Percentiles rank a stretch among this genome's conserved stretches.
Evolutionary conservation across 2,888 invertebrate species (phyloP).

Genomic region (Eristalis tenax): DNA sequence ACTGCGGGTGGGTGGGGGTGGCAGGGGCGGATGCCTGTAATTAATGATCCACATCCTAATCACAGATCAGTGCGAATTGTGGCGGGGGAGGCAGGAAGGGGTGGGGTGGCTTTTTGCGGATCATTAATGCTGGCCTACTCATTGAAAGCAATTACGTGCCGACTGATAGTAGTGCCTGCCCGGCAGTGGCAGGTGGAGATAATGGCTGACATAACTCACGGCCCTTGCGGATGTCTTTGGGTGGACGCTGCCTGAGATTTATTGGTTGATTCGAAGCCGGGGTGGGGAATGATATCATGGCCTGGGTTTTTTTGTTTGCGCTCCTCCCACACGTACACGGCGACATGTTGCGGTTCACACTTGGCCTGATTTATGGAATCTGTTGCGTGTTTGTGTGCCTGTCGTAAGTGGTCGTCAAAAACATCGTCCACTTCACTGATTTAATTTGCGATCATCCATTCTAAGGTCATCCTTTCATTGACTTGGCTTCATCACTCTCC

Average conservation of each 20-base stretch:
- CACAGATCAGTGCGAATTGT: slow-evolving; percentile 16
- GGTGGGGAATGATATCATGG: neutral
- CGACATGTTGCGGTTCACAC: neutral
- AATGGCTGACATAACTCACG: neutral
- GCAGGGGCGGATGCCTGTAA: neutral
- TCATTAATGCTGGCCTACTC: slow-evolving; percentile 19
- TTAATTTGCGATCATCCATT: too few relatives aligned
- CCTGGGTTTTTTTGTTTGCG: neutral
- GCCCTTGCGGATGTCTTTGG: neutral
- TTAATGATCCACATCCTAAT: slow-evolving; percentile 20
- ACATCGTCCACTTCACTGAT: too few relatives aligned
- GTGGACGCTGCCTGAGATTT: neutral
- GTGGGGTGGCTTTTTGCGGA: neutral
- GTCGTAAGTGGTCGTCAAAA: neutral
- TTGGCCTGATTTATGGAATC: neutral
- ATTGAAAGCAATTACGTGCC: slow-evolving; percentile 7
- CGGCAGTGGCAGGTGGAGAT: neutral
- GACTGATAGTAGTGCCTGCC: neutral
- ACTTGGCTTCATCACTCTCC: too few relatives aligned
- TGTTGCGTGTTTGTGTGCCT: neutral
- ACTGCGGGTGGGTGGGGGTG: neutral
- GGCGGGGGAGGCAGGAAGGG: neutral
- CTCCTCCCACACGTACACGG: too few relatives aligned
- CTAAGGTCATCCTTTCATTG: too few relatives aligned
- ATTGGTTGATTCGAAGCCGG: neutral